phyloP scores from a whole-genome alignment of 1,140 invertebrate genomes.

The Charaxes varanes region DNA sequence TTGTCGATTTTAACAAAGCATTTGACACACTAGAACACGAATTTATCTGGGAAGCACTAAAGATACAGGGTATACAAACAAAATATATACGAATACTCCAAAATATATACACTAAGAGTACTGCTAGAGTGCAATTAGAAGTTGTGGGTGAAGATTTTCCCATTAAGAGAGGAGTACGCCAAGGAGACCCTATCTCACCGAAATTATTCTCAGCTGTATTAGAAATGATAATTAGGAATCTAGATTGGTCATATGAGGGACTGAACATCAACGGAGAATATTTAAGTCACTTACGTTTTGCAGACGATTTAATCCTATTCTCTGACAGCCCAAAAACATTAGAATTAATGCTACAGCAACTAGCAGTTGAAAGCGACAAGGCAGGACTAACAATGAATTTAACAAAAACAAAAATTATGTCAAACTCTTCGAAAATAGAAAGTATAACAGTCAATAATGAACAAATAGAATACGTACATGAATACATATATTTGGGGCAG shows the following conservation, averaged over 20 bases:
- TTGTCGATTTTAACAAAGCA: background rate
- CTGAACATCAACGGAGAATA: constrained; percentile 32
- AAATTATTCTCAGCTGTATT: constrained; percentile 37
- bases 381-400: constrained; percentile 24
- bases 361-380: constrained; percentile 20
- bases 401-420: constrained; percentile 19
- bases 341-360: constrained; percentile 22
- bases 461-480: constrained; percentile 21
- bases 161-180: constrained; percentile 38
- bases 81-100: constrained; percentile 1
- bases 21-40: constrained; percentile 1
- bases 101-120: background rate
- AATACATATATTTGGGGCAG: constrained; percentile 20
- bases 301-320: constrained; percentile 39
- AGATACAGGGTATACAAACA: background rate
- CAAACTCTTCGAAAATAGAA: constrained; percentile 14
- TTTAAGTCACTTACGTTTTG: constrained; percentile 42
- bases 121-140: too few species aligned
- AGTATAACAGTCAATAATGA: too few species aligned
- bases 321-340: too few species aligned
- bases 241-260: constrained; percentile 25
- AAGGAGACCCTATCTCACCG: constrained; percentile 29
- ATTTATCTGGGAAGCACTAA: too few species aligned
- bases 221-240: constrained; percentile 19
- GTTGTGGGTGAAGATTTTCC: constrained; percentile 29